Conservation (phyloP, 1,140 invertebrate species). For the Campoletis sonorensis region DNA sequence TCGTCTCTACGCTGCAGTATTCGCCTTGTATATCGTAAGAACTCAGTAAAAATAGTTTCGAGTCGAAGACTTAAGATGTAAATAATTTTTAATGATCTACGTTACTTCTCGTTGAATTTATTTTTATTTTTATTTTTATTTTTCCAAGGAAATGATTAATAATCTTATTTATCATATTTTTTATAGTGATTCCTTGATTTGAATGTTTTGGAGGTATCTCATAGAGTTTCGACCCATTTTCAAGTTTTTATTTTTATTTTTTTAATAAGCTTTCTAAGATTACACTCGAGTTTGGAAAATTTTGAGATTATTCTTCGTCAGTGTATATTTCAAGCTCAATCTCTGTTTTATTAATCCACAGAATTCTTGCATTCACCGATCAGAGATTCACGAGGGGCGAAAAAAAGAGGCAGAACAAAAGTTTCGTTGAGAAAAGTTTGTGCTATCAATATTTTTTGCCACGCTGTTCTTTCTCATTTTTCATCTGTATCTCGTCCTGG, state of each 20-base stretch:
- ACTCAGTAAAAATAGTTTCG: neutral
- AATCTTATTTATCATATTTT: no score
- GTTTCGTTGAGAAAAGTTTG: neutral
- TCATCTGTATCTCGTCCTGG: neutral
- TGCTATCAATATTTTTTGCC: neutral
- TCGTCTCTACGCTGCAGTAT: neutral
- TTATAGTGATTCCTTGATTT: no score
- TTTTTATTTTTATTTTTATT: no score
- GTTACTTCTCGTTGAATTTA: no score
- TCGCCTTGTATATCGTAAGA: neutral
- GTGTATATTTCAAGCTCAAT: neutral
- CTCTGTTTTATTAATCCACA: neutral
- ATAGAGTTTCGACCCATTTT: no score
- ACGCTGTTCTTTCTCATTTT: constrained; percentile 4
- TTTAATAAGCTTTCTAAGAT: no score
- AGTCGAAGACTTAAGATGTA: neutral
- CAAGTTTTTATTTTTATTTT: no score
- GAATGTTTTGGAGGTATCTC: no score
- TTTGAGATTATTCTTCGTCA: neutral
- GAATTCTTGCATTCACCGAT: neutral
- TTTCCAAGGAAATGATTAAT: no score
- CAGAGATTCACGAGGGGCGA: neutral
- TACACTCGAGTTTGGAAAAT: neutral
- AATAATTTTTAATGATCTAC: no score
- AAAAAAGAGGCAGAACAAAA: neutral